A percentile compares a stretch with the other conserved stretches of the same genome.
These are phyloP conservation scores for Peromyscus californicus DNA, from an alignment of 2,113 vertebrate species.

Conservation along the genomic window DNA sequence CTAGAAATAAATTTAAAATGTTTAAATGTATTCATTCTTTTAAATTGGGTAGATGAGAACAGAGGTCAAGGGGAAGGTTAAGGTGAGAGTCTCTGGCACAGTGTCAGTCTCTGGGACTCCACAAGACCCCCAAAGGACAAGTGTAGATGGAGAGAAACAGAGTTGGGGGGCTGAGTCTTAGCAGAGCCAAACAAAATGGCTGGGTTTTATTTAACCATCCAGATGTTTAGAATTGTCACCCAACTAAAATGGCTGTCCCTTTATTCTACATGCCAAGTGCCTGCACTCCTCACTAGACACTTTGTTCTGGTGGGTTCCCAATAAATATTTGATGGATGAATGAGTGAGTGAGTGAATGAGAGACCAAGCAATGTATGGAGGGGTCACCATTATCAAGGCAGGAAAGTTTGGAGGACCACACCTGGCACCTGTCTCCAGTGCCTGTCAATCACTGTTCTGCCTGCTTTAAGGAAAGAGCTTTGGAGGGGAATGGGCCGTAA, in stretches of 20 bases:
- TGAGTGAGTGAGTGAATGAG: not conserved
- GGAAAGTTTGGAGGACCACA: not conserved
- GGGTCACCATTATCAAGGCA: not conserved
- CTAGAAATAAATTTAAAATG: not conserved
- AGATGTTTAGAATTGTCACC: not conserved
- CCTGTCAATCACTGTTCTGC: not conserved
- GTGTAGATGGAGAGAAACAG: not conserved
- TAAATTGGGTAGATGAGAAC: not conserved
- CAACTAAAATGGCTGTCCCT: not conserved
- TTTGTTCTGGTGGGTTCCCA: not conserved
- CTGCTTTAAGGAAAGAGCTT: not conserved
- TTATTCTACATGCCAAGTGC: not conserved
- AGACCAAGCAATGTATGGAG: not conserved
- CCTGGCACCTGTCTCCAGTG: not conserved
- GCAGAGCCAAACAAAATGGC: not conserved
- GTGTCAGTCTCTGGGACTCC: not conserved
- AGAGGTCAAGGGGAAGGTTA: not conserved
- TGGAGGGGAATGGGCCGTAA: not conserved
- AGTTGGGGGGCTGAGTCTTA: not conserved
- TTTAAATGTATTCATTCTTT: not conserved
- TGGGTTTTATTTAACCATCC: not conserved
- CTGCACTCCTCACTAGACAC: not conserved
- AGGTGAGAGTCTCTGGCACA: not conserved
- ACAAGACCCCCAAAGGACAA: not conserved
- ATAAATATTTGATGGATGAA: not conserved